Evolutionary conservation across 2,888 invertebrate species (phyloP).

Genomic region (Drosophila affinis): DNA sequence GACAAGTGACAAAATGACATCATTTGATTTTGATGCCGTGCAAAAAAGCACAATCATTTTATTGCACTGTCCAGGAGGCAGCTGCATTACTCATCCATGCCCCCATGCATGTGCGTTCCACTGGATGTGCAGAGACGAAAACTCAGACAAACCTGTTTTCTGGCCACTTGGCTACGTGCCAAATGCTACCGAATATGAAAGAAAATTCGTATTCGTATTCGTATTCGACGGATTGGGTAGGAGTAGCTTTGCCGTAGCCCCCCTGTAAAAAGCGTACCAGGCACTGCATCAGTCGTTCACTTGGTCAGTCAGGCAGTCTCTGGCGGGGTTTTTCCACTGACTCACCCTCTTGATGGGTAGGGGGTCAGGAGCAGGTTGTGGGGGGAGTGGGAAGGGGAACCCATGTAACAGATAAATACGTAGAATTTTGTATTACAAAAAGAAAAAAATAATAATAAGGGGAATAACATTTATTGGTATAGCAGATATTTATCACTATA

Average conservation of each 20-base stretch:
- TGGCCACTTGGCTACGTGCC: slow-evolving; percentile 51
- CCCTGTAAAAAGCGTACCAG: too few relatives aligned
- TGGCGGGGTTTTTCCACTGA: neutral
- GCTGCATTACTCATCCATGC: slow-evolving; percentile 40
- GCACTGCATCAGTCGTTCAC: neutral
- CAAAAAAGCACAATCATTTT: slow-evolving; percentile 15
- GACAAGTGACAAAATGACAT: slow-evolving; percentile 68
- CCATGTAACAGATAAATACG: neutral
- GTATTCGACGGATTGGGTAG: too few relatives aligned
- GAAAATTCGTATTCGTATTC: slow-evolving; percentile 3
- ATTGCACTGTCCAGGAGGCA: slow-evolving; percentile 11
- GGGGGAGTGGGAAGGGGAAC: neutral
- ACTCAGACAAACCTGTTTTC: slow-evolving; percentile 28
- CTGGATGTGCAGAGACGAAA: slow-evolving; percentile 5
- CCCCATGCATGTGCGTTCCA: neutral
- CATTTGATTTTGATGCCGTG: slow-evolving; percentile 38
- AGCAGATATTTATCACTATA: neutral
- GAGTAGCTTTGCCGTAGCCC: neutral
- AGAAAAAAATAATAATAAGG: neutral
- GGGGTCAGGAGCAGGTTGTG: neutral
- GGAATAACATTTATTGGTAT: too few relatives aligned
- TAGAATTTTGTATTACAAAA: neutral
- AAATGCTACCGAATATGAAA: slow-evolving; percentile 28
- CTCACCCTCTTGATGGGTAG: neutral
- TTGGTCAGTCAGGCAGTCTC: neutral